phyloP scores from a whole-genome alignment of 2,888 invertebrate genomes.

The Netelia inedita region DNA sequence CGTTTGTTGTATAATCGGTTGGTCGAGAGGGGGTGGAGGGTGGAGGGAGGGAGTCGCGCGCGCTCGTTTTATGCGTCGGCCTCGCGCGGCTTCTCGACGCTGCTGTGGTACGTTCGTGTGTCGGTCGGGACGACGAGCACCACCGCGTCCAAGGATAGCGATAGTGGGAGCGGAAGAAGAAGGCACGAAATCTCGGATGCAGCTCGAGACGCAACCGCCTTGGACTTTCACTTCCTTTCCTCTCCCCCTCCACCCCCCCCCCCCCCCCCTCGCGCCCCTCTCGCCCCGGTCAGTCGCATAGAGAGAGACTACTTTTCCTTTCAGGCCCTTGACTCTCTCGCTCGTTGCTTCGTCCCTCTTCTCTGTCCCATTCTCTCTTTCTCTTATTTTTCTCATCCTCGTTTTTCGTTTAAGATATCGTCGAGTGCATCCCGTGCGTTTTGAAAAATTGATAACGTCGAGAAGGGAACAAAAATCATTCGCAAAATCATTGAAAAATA shows the following conservation, averaged over 20 bases:
- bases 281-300: conserved; percentile 77
- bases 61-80: no score
- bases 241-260: conserved; percentile 73
- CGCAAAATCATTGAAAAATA: no score
- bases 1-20: conserved; percentile 38
- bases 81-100: no score
- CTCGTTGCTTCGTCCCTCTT: conserved; percentile 44
- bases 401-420: background rate
- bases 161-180: conserved; percentile 68
- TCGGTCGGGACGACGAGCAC: conserved; percentile 27
- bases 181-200: conserved; percentile 79
- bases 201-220: conserved; percentile 76
- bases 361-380: conserved; percentile 35
- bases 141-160: conserved; percentile 57
- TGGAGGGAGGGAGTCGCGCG: no score
- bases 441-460: background rate
- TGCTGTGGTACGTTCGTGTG: background rate
- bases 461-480: no score
- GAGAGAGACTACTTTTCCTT: conserved; percentile 81
- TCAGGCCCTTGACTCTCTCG: conserved; percentile 77
- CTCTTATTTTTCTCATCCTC: background rate
- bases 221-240: conserved; percentile 84
- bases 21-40: background rate
- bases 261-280: conserved; percentile 32
- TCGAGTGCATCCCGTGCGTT: background rate